Percentiles rank a stretch among this genome's conserved stretches.
Evolutionary conservation across 2,888 invertebrate species (phyloP).

Genomic region (Teinopalpus imperialis): DNA sequence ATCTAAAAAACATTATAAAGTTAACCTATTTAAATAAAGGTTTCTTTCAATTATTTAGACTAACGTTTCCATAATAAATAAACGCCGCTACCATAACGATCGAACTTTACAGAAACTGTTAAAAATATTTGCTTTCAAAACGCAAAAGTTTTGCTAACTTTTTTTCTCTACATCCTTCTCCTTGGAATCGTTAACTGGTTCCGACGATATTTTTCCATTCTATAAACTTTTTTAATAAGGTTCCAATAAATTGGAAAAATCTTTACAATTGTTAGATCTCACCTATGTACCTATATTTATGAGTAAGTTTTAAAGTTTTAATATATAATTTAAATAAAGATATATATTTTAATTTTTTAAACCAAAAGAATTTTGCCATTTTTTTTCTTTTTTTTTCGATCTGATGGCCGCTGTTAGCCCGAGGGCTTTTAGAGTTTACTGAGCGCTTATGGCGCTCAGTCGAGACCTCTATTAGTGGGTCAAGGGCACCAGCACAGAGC

Average conservation of each 20-base stretch:
- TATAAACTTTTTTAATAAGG: constrained; percentile 22
- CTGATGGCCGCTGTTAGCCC: too few species aligned
- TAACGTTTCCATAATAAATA: constrained; percentile 14
- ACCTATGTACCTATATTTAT: too few species aligned
- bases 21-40: constrained; percentile 4
- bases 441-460: too few species aligned
- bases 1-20: neutral
- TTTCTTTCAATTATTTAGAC: constrained; percentile 8
- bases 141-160: constrained; percentile 20
- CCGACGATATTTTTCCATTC: constrained; percentile 11
- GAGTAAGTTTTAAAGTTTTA: too few species aligned
- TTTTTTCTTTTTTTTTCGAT: too few species aligned
- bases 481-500: too few species aligned
- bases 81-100: constrained; percentile 19
- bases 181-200: constrained; percentile 23
- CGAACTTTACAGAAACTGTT: constrained; percentile 23
- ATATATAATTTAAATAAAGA: too few species aligned
- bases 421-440: too few species aligned
- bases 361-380: too few species aligned
- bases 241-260: constrained; percentile 12
- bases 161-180: constrained; percentile 21
- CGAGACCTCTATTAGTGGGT: too few species aligned
- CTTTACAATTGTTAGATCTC: neutral
- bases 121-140: constrained; percentile 25
- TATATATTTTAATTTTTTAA: too few species aligned